phyloP scores from a whole-genome alignment of 2,113 vertebrate genomes.

The Suricata suricatta region DNA sequence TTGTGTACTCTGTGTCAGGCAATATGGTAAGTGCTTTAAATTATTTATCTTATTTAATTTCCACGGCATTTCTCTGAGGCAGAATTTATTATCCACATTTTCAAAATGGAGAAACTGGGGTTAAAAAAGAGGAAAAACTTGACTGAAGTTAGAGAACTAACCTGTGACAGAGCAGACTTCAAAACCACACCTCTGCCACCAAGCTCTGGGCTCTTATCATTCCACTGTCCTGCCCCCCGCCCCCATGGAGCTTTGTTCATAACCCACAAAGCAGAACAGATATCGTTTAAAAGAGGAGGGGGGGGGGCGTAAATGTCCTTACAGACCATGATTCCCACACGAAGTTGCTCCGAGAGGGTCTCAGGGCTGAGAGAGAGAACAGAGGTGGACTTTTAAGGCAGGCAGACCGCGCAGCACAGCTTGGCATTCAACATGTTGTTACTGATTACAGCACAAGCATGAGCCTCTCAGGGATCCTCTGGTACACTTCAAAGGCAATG shows the following conservation, averaged over 20 bases:
- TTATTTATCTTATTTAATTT: background rate
- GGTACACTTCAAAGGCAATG: background rate
- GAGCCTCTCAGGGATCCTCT: background rate
- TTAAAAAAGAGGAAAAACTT: background rate
- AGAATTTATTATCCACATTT: slow-evolving; percentile 26
- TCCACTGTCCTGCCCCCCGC: background rate
- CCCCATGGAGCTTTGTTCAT: background rate
- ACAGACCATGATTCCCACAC: background rate
- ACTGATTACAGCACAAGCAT: background rate
- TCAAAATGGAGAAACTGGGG: background rate
- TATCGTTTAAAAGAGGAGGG: background rate
- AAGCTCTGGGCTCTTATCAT: background rate
- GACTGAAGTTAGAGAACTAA: background rate
- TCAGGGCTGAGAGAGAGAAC: background rate
- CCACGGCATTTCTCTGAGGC: background rate
- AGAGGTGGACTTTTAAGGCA: background rate
- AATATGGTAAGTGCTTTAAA: background rate
- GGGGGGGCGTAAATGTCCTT: background rate
- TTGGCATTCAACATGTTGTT: background rate
- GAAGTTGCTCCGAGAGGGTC: background rate
- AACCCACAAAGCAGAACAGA: background rate
- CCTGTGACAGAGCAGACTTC: background rate
- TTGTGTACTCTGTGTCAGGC: background rate
- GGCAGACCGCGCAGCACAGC: background rate
- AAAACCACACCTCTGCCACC: background rate